A percentile compares a stretch with the other conserved stretches of the same genome.
Conservation (phyloP, 2,888 invertebrate genomes). For the Odontomyia ornata region DNA sequence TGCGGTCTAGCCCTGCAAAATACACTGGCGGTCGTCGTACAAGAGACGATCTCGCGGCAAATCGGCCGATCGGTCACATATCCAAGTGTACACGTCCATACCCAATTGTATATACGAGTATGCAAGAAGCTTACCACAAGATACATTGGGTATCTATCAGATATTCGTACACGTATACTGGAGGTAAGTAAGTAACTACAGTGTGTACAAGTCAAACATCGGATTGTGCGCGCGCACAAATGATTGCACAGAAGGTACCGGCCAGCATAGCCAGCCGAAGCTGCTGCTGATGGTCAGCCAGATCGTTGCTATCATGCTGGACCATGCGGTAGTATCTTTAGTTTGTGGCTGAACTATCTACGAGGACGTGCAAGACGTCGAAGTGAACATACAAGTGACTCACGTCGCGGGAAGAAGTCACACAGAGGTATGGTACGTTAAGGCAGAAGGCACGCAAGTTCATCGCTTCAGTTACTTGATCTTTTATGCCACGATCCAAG, state of each 20-base stretch:
- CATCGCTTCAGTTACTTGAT: conserved; percentile 8
- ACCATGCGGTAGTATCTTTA: conserved; percentile 6
- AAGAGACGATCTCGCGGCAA: conserved; percentile 18
- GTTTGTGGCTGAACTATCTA: not conserved
- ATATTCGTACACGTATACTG: not conserved
- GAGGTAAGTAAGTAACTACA: conserved; percentile 19
- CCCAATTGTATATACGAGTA: not conserved
- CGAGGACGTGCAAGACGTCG: not conserved
- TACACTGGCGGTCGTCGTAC: not conserved
- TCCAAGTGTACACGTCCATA: not conserved
- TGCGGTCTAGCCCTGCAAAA: conserved; percentile 46
- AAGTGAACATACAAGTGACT: not conserved
- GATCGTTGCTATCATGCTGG: conserved; percentile 8
- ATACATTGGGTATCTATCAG: not conserved
- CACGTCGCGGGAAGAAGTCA: not conserved
- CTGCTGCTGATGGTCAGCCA: not conserved
- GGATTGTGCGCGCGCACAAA: conserved; percentile 27
- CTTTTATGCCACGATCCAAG: conserved; percentile 14
- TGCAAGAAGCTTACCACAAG: conserved; percentile 11
- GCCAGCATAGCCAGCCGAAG: too few relatives aligned
- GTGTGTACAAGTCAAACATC: conserved; percentile 33
- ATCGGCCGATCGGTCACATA: conserved; percentile 27
- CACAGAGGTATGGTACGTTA: not conserved
- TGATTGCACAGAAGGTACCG: not conserved
- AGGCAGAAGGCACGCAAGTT: not conserved